Base-by-base conservation (phyloP, 2,888 invertebrate species). In the Bruchidius siliquastri region DNA sequence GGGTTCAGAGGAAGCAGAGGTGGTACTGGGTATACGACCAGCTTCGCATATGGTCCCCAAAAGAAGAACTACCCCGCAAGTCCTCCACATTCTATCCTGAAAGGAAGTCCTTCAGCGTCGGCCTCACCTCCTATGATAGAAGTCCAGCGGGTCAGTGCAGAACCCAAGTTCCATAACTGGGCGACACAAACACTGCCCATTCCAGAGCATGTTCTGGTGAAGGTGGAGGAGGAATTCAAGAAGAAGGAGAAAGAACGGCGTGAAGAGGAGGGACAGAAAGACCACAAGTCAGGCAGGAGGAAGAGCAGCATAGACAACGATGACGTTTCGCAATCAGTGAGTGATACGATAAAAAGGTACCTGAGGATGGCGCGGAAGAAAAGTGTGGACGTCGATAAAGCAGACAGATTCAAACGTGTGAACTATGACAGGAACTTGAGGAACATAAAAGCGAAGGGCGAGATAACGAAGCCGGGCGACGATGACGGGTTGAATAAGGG, bases 291-390 rank as follows among this genome's bases (percentile, higher is more conserved):
- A 8, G 71, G 70, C 8, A 76, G 93, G 8, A 89, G 94, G 70
- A 90, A 93, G 80, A 93, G 93, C 80, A 94, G 94, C 83, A 92
- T 94, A 20, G 94, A 94, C 82, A 92, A 94, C 84, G 94, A 94
- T 81, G 95, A 95, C 82, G 92, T 95, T 0, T 94, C 94, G 0
- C 95, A 95, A 76, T 95, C 95, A 0, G 95, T 96, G 26, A 93
- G 94, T 83, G 94, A 95, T 82, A 95, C 94, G 0, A 94, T 96
- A 76, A 95, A 95, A 85, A 88, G 95, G 13, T 96, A 96, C 85
- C 86, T 96, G 71, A 88, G 94, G 74, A 96, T 96, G 95, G 95
- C 95, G 8, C 89, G 96, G 66, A 96, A 96, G 84, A 96, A 96
- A 83, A 94, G 94, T 82, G 91, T 93, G 13, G 95, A 95, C 84